A percentile compares a stretch with the other conserved stretches of the same genome.
Conservation (phyloP, 2,113 vertebrate species). For the Halcyon malimbica region DNA sequence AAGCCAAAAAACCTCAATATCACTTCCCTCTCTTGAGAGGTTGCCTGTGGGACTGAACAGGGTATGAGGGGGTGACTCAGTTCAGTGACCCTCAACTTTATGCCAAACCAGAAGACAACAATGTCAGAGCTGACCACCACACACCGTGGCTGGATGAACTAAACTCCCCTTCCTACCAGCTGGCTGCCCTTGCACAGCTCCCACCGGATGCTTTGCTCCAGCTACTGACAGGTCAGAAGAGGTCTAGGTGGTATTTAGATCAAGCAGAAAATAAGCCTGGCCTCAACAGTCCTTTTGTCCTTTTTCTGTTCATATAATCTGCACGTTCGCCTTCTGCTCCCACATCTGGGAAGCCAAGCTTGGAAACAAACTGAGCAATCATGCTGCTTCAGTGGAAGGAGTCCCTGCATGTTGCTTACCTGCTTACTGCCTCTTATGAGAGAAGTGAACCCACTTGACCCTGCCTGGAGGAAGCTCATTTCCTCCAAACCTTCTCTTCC, state of each 20-base stretch:
- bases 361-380: not conserved
- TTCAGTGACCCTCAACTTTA: not conserved
- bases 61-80: not conserved
- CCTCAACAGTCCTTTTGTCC: not conserved
- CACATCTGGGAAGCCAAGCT: not conserved
- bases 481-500: no score
- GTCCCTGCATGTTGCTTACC: not conserved
- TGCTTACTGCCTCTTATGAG: not conserved
- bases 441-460: not conserved
- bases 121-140: not conserved
- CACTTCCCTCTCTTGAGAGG: not conserved
- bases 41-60: not conserved
- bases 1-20: not conserved
- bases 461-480: not conserved
- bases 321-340: not conserved
- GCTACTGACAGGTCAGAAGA: not conserved
- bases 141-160: not conserved
- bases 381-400: not conserved
- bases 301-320: not conserved
- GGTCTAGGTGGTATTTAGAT: not conserved
- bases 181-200: not conserved
- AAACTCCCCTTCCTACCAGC: not conserved
- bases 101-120: not conserved
- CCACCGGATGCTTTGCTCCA: not conserved
- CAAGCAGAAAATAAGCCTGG: not conserved